Base-by-base conservation (phyloP, 2,113 vertebrate genomes). In the Plectropomus leopardus region DNA sequence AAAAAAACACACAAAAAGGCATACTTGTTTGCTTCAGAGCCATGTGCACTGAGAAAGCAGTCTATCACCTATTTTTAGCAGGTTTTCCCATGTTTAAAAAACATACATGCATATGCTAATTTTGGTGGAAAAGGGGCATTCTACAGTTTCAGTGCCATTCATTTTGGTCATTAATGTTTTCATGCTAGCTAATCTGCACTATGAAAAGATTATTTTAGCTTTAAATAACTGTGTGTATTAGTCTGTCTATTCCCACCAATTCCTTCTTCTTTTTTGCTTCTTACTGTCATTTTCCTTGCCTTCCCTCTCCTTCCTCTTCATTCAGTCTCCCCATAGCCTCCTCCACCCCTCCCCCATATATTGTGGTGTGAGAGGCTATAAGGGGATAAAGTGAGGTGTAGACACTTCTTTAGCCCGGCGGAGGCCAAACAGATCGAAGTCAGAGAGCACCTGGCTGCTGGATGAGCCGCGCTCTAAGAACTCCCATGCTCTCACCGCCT, bases 341-440 rank as follows among this genome's bases (percentile, higher is more conserved):
- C 63, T 23, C 53, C 13, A 47, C 66, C 65, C 77, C 50, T 65
- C 78, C 53, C 16, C 72, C 51, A 21, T 45, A 69, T 60, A 72
- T 87, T 78, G 85, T 85, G 79, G 73, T 69, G 72, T 63, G 75
- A 47, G 82, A 88, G 83, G 75, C 80, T 81, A 87, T 86, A 79
- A 80, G 84, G 78, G 71, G 82, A 87, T 87, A 76, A 77, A 90
- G 87, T 80, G 85, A 88, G 71, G 45, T 76, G 77, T 82, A 87
- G 84, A 90, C 87, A 89, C 81, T 81, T 89, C 87, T 83, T 90
- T 89, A 90, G 78, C 70, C 11, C n/a, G 30, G 80, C 55, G 71
- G 87, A 91, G 84, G 85, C 80, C 80, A 90, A 91, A 92, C 87
- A 89, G 88, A 89, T 90, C 87, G 86, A 92, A 91, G 72, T 17